These are phyloP conservation scores for Otocyon megalotis DNA, from an alignment of 2,113 vertebrate species.

Conservation along the genomic window DNA sequence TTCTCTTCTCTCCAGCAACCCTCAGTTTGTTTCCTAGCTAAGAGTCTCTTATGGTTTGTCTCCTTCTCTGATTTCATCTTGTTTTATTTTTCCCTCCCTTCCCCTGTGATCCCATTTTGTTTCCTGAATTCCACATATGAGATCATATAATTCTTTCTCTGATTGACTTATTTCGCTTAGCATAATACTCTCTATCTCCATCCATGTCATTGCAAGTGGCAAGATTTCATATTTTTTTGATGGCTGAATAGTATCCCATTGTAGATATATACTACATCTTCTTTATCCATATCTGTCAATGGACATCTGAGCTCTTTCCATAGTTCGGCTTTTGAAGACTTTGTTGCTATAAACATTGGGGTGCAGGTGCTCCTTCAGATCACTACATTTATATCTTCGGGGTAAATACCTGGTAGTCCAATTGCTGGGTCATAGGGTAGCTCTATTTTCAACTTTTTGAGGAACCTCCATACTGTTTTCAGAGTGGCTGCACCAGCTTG, in stretches of 20 bases:
- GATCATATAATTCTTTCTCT: not conserved
- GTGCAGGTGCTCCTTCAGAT: not conserved
- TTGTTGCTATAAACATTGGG: not conserved
- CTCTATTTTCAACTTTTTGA: not conserved
- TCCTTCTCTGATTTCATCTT: not conserved
- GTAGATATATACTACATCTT: not conserved
- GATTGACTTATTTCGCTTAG: not conserved
- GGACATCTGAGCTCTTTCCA: not conserved
- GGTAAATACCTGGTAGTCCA: not conserved
- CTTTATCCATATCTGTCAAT: not conserved
- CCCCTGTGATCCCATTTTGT: not conserved
- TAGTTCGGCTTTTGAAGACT: not conserved
- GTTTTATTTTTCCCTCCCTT: not conserved
- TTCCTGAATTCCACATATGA: not conserved
- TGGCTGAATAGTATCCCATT: not conserved
- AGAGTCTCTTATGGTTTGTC: not conserved
- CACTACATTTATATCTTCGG: not conserved
- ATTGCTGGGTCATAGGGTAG: not conserved
- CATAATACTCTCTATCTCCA: not conserved
- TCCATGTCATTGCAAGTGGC: not conserved
- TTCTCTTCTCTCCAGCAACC: not conserved
- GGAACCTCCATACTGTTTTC: not conserved
- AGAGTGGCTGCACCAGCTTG: not conserved
- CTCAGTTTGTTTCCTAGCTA: not conserved
- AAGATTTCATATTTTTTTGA: not conserved